Percentiles rank a stretch among this genome's conserved stretches.
These are phyloP conservation scores for Bibio marci DNA, from an alignment of 2,888 invertebrate species.

Conservation along the genomic window DNA sequence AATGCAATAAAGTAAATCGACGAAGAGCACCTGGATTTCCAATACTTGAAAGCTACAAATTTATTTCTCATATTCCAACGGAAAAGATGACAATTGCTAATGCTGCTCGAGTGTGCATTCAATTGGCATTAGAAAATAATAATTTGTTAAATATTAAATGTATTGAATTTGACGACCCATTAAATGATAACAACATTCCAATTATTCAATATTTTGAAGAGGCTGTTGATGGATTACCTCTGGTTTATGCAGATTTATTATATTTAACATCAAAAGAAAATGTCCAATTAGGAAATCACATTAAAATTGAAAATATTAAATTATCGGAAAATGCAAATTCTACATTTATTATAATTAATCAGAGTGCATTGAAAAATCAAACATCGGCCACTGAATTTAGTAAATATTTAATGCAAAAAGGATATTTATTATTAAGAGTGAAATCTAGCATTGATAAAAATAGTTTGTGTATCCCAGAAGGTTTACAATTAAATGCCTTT, in stretches of 20 bases:
- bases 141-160: slow-evolving; percentile 41
- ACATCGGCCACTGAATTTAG: slow-evolving; percentile 20
- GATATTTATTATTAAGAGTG: slow-evolving; percentile 43
- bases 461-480: slow-evolving; percentile 16
- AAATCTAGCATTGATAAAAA: slow-evolving; percentile 23
- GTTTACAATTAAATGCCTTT: slow-evolving; percentile 18
- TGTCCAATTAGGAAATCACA: slow-evolving; percentile 17
- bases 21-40: slow-evolving; percentile 52
- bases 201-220: slow-evolving; percentile 38
- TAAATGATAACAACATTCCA: slow-evolving; percentile 32
- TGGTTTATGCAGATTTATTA: slow-evolving; percentile 47
- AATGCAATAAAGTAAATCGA: slow-evolving; percentile 56
- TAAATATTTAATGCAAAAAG: slow-evolving; percentile 34
- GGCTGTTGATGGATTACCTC: slow-evolving; percentile 46
- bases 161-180: slow-evolving; percentile 37
- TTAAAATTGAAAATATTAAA: slow-evolving; percentile 44
- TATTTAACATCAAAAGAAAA: slow-evolving; percentile 27
- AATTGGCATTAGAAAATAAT: slow-evolving; percentile 55
- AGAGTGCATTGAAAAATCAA: no score
- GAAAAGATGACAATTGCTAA: slow-evolving; percentile 23
- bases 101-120: slow-evolving; percentile 42
- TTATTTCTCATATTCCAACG: slow-evolving; percentile 41
- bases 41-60: slow-evolving; percentile 56
- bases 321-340: slow-evolving; percentile 25
- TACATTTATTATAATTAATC: slow-evolving; percentile 19